phyloP scores from a whole-genome alignment of 2,888 invertebrate species.

The Gymnocheta viridis region DNA sequence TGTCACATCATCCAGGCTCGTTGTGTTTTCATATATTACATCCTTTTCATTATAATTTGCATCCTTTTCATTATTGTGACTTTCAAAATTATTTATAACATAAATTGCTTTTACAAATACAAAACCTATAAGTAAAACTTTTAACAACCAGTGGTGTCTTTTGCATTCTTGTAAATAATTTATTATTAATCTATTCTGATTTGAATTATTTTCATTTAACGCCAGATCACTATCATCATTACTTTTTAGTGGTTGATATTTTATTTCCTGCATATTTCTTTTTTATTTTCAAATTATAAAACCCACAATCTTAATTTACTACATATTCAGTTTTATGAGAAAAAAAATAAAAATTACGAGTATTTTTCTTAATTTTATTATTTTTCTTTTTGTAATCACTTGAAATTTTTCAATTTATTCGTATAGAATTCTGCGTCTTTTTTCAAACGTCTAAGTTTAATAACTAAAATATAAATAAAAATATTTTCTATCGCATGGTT shows the following conservation, averaged over 20 bases:
- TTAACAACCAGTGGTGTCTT: constrained; percentile 33
- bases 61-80: neutral
- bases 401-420: constrained; percentile 7
- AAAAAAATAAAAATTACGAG: no score
- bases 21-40: constrained; percentile 1
- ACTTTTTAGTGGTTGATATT: constrained; percentile 56
- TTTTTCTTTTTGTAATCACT: neutral
- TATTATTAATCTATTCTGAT: neutral
- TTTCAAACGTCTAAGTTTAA: constrained; percentile 33
- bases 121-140: constrained; percentile 50
- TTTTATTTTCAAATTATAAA: neutral
- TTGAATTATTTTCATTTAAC: neutral
- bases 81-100: constrained; percentile 38
- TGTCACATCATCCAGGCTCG: neutral
- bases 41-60: constrained; percentile 11
- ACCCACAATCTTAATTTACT: neutral
- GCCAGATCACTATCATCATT: constrained; percentile 25
- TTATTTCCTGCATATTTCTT: constrained; percentile 46
- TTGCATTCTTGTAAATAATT: constrained; percentile 1
- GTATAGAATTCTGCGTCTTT: constrained; percentile 15
- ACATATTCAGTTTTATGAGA: neutral
- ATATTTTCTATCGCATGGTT: constrained; percentile 6
- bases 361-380: neutral
- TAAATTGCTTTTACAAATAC: constrained; percentile 46
- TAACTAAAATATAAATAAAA: constrained; percentile 52